Base-by-base conservation (phyloP, 2,888 invertebrate species). In the Camptogramma bilineatum region DNA sequence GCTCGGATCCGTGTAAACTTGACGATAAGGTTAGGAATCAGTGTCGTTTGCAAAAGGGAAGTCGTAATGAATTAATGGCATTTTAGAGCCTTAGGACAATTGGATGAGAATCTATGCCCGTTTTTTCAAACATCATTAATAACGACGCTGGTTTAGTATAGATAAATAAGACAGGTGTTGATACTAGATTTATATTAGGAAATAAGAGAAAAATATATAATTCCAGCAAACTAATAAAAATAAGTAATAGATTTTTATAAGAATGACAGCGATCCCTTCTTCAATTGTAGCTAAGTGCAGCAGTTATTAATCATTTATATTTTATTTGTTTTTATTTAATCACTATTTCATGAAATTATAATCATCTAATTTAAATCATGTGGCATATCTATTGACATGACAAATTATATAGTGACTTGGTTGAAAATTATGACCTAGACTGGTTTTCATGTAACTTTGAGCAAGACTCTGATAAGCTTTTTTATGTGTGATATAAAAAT, bases 151-250 rank as follows among this genome's bases (percentile, higher is more conserved):
- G 50, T 53, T 61, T 70, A 54, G 34, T 19, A 28, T 65, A 65
- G 31, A 52, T 42, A 67, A 61, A 64, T 58, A 47, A 63, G 63
- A 59, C 67, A 70, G 65, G 66, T 69, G 47, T 52, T 52, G 64
- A 51, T 58, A 39, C 19, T 56, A 66, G 62, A 52, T 47, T 59
- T 57, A 57, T 64, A 58, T n/a, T 66, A 60, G 5, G 9, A 5
- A 42, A 31, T 55, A 46, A 31, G n/a, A 50, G 17, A 16, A 46
- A 62, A 21, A 46, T 18, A 28, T 42, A 60, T 46, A 18, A 46
- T 8, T 54, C 47, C 18, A 39, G 2, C 28, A 61, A 42, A 31
- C 24, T 16, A 39, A 18, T 46, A 46, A 24, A 28, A 19, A 39
- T 21, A 24, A 17, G 28, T 44, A 16, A 31, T 0, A 31, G n/a